Conservation (phyloP, 2,888 invertebrate genomes). For the Nymphalis c-album region DNA sequence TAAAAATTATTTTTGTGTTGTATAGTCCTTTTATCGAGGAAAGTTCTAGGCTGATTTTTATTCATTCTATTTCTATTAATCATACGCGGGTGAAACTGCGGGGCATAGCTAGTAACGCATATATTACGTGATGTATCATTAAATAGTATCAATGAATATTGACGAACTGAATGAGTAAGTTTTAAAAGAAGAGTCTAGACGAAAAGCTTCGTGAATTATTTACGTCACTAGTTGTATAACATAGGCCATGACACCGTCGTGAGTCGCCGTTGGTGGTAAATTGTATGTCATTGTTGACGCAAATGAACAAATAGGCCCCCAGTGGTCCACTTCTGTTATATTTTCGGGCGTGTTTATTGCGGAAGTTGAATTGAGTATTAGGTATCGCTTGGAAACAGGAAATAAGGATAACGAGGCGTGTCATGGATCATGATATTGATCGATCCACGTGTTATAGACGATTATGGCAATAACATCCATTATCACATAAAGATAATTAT, state of each 20-base stretch:
- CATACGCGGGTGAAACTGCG: too few relatives aligned
- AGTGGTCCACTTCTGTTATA: slow-evolving; percentile 18
- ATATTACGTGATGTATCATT: too few relatives aligned
- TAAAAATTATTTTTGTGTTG: too few relatives aligned
- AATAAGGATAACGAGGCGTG: neutral
- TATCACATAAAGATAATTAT: too few relatives aligned
- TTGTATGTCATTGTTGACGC: slow-evolving; percentile 23
- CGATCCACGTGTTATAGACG: neutral
- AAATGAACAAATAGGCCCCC: slow-evolving; percentile 30
- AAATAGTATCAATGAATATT: neutral
- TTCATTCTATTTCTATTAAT: too few relatives aligned
- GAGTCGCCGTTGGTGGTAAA: slow-evolving; percentile 15
- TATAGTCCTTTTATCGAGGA: too few relatives aligned
- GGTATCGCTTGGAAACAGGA: slow-evolving; percentile 1
- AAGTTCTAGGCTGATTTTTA: too few relatives aligned
- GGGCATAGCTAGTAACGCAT: too few relatives aligned
- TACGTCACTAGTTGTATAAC: slow-evolving; percentile 10
- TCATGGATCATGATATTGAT: slow-evolving; percentile 8
- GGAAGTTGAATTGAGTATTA: slow-evolving; percentile 35
- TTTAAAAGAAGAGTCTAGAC: slow-evolving; percentile 15
- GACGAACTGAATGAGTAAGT: slow-evolving; percentile 10
- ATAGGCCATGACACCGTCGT: slow-evolving; percentile 18
- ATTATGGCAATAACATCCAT: neutral
- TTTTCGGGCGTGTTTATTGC: slow-evolving; percentile 34
- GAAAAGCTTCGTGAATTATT: slow-evolving; percentile 27